Evolutionary conservation across 2,113 vertebrate species (phyloP).

Genomic region (Phainopepla nitens): DNA sequence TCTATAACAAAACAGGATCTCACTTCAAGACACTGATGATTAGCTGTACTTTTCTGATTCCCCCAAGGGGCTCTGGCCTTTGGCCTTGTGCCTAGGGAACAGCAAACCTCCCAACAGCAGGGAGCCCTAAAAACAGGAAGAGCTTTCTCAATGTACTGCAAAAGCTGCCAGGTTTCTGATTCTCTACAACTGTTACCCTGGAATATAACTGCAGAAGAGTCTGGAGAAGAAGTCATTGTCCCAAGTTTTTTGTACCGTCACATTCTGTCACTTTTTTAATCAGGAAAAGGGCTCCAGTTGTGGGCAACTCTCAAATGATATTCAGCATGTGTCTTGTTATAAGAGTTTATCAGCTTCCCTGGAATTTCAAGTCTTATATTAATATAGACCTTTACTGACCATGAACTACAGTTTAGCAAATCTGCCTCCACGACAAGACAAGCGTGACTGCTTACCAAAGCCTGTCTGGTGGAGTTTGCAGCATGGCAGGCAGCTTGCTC

Average conservation of each 20-base stretch:
- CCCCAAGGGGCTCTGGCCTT: not conserved
- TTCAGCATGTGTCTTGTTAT: not conserved
- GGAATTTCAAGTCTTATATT: not conserved
- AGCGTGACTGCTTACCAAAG: slow-evolving; percentile 22
- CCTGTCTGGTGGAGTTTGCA: not conserved
- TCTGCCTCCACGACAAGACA: not conserved
- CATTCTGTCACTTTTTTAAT: not conserved
- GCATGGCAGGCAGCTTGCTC: not conserved
- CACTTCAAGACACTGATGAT: not conserved
- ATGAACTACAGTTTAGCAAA: not conserved
- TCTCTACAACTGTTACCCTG: not conserved
- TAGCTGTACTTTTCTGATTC: not conserved
- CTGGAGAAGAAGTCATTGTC: not conserved
- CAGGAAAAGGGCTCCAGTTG: not conserved
- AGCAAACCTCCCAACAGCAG: not conserved
- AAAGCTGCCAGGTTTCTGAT: not conserved
- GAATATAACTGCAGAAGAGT: not conserved
- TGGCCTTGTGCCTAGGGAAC: not conserved
- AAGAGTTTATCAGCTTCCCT: not conserved
- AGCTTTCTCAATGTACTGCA: not conserved
- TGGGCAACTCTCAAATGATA: not conserved
- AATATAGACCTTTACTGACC: not conserved
- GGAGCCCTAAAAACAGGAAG: not conserved
- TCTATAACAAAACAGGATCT: not conserved
- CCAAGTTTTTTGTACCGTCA: not conserved